These are phyloP conservation scores for Eupelmus urozonus DNA, from an alignment of 2,888 invertebrate genomes.

Conservation along the genomic window DNA sequence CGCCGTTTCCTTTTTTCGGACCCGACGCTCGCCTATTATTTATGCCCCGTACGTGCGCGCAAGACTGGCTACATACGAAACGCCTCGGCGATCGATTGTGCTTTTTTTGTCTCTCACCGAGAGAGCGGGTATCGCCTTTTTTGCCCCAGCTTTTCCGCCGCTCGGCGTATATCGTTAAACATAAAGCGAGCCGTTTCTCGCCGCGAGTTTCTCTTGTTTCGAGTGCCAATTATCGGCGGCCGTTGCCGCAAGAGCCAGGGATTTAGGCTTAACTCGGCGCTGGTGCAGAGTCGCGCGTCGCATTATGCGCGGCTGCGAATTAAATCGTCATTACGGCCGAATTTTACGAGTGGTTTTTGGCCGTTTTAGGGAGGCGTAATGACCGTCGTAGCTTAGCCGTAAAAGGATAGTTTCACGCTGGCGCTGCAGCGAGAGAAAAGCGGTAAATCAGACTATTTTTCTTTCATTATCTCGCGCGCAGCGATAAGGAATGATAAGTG, in stretches of 20 bases:
- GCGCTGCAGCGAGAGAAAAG: no score
- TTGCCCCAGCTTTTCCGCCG: neutral
- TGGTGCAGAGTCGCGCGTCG: no score
- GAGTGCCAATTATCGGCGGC: conserved; percentile 48
- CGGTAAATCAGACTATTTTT: conserved; percentile 35
- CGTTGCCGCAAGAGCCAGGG: neutral
- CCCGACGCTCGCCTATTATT: neutral
- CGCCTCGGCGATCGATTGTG: no score
- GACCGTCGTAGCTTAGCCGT: conserved; percentile 3
- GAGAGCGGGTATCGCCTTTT: neutral
- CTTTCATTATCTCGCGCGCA: conserved; percentile 33
- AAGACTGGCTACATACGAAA: no score
- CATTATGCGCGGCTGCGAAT: conserved; percentile 12
- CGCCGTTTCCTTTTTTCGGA: neutral
- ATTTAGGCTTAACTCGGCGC: neutral
- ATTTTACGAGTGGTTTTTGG: conserved; percentile 14
- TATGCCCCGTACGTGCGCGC: neutral
- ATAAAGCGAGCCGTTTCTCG: neutral
- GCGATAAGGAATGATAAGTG: conserved; percentile 36
- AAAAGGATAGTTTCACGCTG: neutral
- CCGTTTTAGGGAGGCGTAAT: conserved; percentile 28
- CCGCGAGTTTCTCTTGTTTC: conserved; percentile 41
- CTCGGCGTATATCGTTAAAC: neutral
- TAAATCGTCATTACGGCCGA: conserved; percentile 45
- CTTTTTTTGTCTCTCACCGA: no score